Evolutionary conservation across 2,113 vertebrate genomes (phyloP).

Genomic region (Silurus asotus): DNA sequence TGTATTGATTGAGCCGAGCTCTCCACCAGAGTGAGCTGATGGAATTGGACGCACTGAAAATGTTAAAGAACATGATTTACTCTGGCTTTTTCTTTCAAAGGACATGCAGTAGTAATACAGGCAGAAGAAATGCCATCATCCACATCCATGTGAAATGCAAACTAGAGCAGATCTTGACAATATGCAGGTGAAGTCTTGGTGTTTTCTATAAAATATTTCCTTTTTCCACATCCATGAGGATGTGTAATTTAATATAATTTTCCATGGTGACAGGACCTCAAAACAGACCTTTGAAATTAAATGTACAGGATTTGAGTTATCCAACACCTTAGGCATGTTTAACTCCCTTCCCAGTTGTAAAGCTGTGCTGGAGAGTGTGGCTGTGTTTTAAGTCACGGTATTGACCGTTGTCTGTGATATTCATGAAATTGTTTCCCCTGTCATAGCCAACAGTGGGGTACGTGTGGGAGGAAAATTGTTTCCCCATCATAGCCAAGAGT

Average conservation of each 20-base stretch:
- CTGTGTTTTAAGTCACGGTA: slow-evolving; percentile 7
- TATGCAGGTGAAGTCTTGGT: not conserved
- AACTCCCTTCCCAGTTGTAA: slow-evolving; percentile 1
- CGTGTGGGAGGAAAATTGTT: slow-evolving; percentile 22
- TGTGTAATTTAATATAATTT: not conserved
- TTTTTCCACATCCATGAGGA: not conserved
- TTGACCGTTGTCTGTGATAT: slow-evolving; percentile 20
- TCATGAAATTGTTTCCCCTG: slow-evolving; percentile 19
- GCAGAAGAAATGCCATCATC: not conserved
- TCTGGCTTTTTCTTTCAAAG: not conserved
- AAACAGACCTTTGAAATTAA: slow-evolving; percentile 1
- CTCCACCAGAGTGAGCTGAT: not conserved
- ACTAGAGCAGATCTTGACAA: not conserved
- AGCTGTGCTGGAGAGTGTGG: slow-evolving; percentile 7
- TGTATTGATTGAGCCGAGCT: slow-evolving; percentile 4
- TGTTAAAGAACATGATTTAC: not conserved
- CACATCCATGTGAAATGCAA: not conserved
- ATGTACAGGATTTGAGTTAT: slow-evolving; percentile 6
- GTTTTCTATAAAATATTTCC: too few relatives aligned
- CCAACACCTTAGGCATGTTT: slow-evolving; percentile 1
- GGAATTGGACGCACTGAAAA: not conserved
- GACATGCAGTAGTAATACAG: not conserved
- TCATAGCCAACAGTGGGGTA: slow-evolving; percentile 1
- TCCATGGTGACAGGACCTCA: not conserved
- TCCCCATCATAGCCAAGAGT: not conserved